A percentile compares a stretch with the other conserved stretches of the same genome.
Evolutionary conservation across 2,113 vertebrate genomes (phyloP).

Genomic region (Cisticola juncidis): DNA sequence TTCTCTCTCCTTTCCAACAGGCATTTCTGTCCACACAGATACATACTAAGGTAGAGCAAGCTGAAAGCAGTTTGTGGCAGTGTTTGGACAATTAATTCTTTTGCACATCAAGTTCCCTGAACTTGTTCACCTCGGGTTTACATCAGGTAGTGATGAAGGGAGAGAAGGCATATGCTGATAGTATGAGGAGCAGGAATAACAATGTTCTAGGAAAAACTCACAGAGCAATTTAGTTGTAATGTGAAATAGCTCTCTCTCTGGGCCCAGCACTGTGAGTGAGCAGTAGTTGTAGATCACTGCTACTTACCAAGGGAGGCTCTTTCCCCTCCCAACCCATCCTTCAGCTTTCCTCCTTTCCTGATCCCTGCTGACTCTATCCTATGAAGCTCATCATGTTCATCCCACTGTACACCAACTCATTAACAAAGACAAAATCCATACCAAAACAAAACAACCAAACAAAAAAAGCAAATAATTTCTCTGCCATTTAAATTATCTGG

Average conservation of each 20-base stretch:
- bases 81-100: background rate
- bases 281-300: background rate
- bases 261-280: background rate
- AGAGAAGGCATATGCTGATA: background rate
- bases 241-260: background rate
- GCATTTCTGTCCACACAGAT: background rate
- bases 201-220: background rate
- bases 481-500: background rate
- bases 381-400: background rate
- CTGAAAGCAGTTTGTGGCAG: background rate
- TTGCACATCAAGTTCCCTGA: background rate
- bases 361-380: background rate
- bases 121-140: background rate
- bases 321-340: background rate
- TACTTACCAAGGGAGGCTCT: background rate
- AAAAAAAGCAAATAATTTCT: background rate
- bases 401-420: background rate
- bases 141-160: background rate
- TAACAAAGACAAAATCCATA: background rate
- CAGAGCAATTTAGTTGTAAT: background rate
- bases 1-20: background rate
- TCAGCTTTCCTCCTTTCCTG: background rate
- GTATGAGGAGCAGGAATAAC: background rate
- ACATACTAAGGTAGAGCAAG: background rate
- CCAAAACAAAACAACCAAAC: background rate